These are phyloP conservation scores for Pagrus major DNA, from an alignment of 2,113 vertebrate genomes.

Conservation along the genomic window DNA sequence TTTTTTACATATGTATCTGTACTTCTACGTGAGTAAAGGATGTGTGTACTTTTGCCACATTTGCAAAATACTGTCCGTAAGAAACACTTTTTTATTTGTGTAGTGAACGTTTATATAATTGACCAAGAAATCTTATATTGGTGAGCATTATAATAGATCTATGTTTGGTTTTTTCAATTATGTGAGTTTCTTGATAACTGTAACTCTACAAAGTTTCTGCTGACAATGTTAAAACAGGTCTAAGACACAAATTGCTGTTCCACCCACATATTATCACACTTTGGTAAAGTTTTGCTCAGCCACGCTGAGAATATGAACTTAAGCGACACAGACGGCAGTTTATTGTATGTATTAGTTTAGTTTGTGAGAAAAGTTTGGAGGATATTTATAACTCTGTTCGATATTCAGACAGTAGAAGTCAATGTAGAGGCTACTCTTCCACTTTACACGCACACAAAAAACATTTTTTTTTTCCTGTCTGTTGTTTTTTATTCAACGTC, in stretches of 20 bases:
- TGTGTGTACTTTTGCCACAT: too few relatives aligned
- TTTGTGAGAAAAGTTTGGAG: constrained; percentile 33
- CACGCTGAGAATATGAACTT: constrained; percentile 19
- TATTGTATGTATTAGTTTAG: constrained; percentile 5
- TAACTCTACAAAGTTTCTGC: constrained; percentile 19
- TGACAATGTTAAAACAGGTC: constrained; percentile 43
- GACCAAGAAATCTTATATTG: background rate
- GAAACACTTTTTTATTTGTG: background rate
- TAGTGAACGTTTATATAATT: background rate
- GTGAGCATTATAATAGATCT: too few relatives aligned
- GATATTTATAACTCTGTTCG: constrained; percentile 41
- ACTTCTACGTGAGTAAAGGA: too few relatives aligned
- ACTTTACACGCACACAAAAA: constrained; percentile 21
- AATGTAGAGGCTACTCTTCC: constrained; percentile 30
- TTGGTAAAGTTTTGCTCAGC: background rate
- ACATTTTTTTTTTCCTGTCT: constrained; percentile 19
- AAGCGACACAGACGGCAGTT: background rate
- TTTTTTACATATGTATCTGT: too few relatives aligned
- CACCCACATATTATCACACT: constrained; percentile 48
- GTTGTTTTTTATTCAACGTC: constrained; percentile 36
- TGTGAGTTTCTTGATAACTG: background rate
- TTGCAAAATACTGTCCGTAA: background rate
- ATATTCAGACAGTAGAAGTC: constrained; percentile 44
- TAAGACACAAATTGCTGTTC: constrained; percentile 45
- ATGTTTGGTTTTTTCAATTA: constrained; percentile 6